phyloP scores from a whole-genome alignment of 2,888 invertebrate species.

The Aporophyla nigra region DNA sequence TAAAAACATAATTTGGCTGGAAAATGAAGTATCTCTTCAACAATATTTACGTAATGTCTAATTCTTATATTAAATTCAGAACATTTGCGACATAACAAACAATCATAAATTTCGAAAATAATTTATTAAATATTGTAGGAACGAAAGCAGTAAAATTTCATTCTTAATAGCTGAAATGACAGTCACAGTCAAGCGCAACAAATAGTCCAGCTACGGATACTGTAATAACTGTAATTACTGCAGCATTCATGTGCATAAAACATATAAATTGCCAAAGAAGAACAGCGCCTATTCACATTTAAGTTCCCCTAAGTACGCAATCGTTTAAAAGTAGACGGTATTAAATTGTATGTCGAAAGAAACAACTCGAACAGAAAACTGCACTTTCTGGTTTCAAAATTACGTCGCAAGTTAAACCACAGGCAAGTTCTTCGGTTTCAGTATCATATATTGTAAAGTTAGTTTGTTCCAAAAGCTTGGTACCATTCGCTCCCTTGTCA shows the following conservation, averaged over 20 bases:
- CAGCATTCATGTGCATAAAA: constrained; percentile 29
- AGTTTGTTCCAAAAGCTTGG: constrained; percentile 36
- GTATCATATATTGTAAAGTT: constrained; percentile 72
- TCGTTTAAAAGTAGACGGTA: constrained; percentile 38
- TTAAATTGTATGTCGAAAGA: constrained; percentile 41
- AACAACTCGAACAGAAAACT: constrained; percentile 45
- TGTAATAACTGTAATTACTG: constrained; percentile 41
- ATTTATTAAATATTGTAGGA: background rate
- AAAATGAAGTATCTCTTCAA: background rate
- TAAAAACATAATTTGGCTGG: background rate
- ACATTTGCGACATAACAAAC: background rate
- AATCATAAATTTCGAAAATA: background rate
- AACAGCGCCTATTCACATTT: constrained; percentile 16
- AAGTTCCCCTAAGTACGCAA: constrained; percentile 25
- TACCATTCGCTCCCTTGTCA: constrained; percentile 51
- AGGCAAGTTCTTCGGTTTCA: constrained; percentile 58
- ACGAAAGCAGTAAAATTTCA: background rate
- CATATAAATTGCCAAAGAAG: constrained; percentile 20
- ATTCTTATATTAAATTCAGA: background rate
- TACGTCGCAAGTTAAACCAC: constrained; percentile 61
- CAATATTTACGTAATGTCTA: background rate
- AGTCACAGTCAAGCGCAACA: constrained; percentile 3
- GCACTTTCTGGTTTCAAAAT: constrained; percentile 63
- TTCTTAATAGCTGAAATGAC: background rate
- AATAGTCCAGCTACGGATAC: constrained; percentile 1